Evolutionary conservation across 2,888 invertebrate genomes (phyloP).

Genomic region (Conomelus anceps): DNA sequence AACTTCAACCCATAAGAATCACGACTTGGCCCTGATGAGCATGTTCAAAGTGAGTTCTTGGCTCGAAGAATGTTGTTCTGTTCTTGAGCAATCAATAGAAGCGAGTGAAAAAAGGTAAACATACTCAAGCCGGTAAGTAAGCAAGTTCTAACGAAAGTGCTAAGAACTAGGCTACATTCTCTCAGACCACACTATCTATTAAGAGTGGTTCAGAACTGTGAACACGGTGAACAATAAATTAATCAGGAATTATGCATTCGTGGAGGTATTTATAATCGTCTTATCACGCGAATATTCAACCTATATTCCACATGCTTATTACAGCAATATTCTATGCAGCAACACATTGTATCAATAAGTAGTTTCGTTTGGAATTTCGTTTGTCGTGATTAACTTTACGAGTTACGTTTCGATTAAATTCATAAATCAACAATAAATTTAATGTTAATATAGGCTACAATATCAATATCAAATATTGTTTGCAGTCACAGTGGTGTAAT

Average conservation of each 20-base stretch:
- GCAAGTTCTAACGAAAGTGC: neutral
- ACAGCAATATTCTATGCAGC: neutral
- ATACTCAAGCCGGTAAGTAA: neutral
- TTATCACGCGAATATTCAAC: neutral
- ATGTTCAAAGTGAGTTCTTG: neutral
- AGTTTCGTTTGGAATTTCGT: neutral
- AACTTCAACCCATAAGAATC: neutral
- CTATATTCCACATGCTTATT: neutral
- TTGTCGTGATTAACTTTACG: neutral
- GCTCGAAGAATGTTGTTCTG: neutral
- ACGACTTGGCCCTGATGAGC: neutral
- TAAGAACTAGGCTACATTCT: neutral
- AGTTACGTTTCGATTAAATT: neutral
- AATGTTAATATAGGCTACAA: no score
- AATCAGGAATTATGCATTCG: neutral
- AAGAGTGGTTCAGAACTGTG: neutral
- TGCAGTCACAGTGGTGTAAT: no score
- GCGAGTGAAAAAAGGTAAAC: neutral
- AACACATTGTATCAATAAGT: neutral
- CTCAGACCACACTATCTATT: neutral
- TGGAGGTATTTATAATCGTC: neutral
- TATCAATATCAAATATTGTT: no score
- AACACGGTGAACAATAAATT: neutral
- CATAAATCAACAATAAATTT: no score
- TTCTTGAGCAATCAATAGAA: neutral